Base-by-base conservation (phyloP, 1,140 invertebrate genomes). In the Palaemon carinicauda region DNA sequence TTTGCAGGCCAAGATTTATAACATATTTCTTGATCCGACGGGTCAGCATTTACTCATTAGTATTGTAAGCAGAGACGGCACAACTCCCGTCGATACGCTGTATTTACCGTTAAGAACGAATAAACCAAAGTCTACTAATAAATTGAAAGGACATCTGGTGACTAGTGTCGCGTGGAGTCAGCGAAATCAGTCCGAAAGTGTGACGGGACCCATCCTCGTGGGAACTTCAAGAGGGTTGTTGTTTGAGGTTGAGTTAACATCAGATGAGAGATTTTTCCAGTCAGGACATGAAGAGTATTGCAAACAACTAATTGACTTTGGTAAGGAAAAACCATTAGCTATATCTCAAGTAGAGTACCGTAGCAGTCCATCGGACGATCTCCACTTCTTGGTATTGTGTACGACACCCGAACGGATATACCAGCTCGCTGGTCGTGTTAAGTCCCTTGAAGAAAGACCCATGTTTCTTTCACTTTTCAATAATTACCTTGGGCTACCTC, bases 171-270 rank as follows among this genome's bases (percentile, higher is more conserved):
- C 94, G 0, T 99, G 97, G 96, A 98, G 97, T 92, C 94, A 93
- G 89, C 93, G 94, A 53, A 95, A 96, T 90, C 93, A 94, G 31
- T 95, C 94, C 0, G 94, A 96, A 75, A 93, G 91, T 1, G 95
- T 95, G 0, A 93, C 93, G 27, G 96, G 96, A 4, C 94, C 96
- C 1, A 97, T 98, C 89, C 92, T 99, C 24, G 90, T 98, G 4
- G 98, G 97, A 24, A 98, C 97, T 0, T 96, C 96, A 19, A 96
- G 96, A 91, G 98, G 97, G 27, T 91, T 97, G n/a, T 96, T 99
- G 89, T 95, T 98, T 91, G 97, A 98, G 91, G 96, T 96, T 1
- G 97, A 98, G 91, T 93, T 99, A 60, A 94, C 94, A 41, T 92
- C 94, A 29, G 95, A 96, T 53, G 96, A 95, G 90, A 96, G 96